These are phyloP conservation scores for Eupithecia insigniata DNA, from an alignment of 2,888 invertebrate species.

Conservation along the genomic window DNA sequence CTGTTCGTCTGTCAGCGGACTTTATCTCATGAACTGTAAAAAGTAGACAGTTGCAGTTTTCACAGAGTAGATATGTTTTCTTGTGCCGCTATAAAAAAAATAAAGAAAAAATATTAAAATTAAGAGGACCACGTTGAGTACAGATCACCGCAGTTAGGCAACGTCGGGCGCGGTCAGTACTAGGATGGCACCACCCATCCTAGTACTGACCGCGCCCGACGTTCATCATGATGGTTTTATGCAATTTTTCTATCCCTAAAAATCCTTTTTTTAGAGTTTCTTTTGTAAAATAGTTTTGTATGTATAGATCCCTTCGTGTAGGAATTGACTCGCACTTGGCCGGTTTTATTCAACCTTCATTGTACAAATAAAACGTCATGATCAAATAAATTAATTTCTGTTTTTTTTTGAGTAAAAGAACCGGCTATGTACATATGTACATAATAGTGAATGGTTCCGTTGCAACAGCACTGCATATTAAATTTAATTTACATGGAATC, in stretches of 20 bases:
- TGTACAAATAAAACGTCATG: not conserved
- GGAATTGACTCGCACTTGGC: not conserved
- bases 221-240: constrained; percentile 44
- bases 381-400: not conserved
- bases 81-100: no score
- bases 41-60: no score
- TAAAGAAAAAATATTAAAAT: no score
- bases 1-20: no score
- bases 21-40: no score
- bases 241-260: no score
- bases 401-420: no score
- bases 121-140: no score
- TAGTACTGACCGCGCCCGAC: constrained; percentile 76
- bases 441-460: not conserved
- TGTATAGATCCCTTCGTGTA: not conserved
- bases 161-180: constrained; percentile 77
- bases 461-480: not conserved
- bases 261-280: no score
- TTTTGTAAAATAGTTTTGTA: no score
- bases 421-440: no score
- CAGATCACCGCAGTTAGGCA: constrained; percentile 62
- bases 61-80: no score
- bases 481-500: not conserved
- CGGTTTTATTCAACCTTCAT: not conserved
- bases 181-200: constrained; percentile 69